Base-by-base conservation (phyloP, 2,113 vertebrate species). In the Chamaetylas fuelleborni region DNA sequence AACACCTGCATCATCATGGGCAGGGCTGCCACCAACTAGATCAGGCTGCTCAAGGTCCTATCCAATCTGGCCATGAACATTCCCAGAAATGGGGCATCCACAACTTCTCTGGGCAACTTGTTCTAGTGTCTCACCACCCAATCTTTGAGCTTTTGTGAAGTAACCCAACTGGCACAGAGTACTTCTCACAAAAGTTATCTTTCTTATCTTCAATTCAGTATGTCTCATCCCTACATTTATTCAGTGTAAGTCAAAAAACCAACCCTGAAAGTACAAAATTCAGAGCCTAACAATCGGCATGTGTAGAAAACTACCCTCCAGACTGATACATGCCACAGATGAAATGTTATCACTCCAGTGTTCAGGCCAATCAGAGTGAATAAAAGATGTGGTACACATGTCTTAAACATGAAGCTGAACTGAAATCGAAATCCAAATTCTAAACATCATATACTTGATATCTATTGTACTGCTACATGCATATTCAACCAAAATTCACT, bases 381-480 rank as follows among this genome's bases (percentile, higher is more conserved):
- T 33, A 12, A 7, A 76, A 65, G 42, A 53, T 12, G 51, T 0
- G 17, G n/a, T 17, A 69, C 25, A 65, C 0, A 0, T 3, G 0
- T 2, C 62, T 60, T 53, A 50, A 82, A 50, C 5, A 57, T 3
- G 7, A 87, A 92, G 36, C 13, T 28, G 29, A 84, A 71, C 9
- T 72, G 11, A 67, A 88, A 51, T 0, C 81, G 17, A 76, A 93
- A 64, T 53, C 61, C 6, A 36, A 58, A 80, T 76, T 25, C 74
- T 72, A 60, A 80, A 73, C 4, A 38, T 31, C 6, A 19, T 11
- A 8, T 36, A n/a, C n/a, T n/a, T n/a, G n/a, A n/a, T n/a, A n/a
- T n/a, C n/a, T n/a, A n/a, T 14, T 58, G 64, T 20, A 69, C 11
- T 73, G 43, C 24, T 65, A 73, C 9, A 58, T 8, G 40, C 11